Percentiles rank a stretch among this genome's conserved stretches.
Conservation (phyloP, 2,888 invertebrate species). For the Hirtodrosophila confusa region DNA sequence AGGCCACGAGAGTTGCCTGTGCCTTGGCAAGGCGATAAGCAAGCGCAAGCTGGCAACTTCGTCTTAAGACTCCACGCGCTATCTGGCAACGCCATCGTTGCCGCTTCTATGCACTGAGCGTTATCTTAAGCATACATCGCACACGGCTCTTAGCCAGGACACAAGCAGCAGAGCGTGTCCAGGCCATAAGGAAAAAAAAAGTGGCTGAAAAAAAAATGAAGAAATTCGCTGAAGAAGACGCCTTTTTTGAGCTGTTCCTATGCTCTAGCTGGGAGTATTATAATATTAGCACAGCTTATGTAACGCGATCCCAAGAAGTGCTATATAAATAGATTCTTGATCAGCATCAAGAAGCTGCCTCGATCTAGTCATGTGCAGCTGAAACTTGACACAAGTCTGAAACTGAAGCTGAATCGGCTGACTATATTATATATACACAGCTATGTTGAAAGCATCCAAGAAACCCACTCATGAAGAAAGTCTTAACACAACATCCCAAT, state of each 20-base stretch:
- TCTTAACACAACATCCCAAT: no score
- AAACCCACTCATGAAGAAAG: no score
- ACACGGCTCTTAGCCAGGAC: slow-evolving; percentile 29
- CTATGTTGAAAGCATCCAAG: no score
- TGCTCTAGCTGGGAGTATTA: no score
- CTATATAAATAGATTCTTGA: no score
- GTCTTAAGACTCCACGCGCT: slow-evolving; percentile 29
- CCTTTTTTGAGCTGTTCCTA: slow-evolving; percentile 33
- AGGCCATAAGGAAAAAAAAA: neutral
- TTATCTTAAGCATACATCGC: slow-evolving; percentile 61
- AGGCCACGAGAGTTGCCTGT: slow-evolving; percentile 8
- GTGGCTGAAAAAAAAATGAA: neutral
- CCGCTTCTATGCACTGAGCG: slow-evolving; percentile 49
- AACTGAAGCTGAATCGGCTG: no score
- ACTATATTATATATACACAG: no score
- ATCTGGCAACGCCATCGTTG: slow-evolving; percentile 66
- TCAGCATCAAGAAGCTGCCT: no score
- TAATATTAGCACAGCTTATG: no score
- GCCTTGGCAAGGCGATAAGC: slow-evolving; percentile 34
- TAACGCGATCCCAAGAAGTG: no score
- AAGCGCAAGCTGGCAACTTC: slow-evolving; percentile 22
- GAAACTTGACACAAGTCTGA: no score
- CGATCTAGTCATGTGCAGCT: no score
- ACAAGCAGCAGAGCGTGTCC: slow-evolving; percentile 13
- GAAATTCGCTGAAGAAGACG: slow-evolving; percentile 11